These are phyloP conservation scores for Lampropteryx suffumata DNA, from an alignment of 2,888 invertebrate species.

Conservation along the genomic window DNA sequence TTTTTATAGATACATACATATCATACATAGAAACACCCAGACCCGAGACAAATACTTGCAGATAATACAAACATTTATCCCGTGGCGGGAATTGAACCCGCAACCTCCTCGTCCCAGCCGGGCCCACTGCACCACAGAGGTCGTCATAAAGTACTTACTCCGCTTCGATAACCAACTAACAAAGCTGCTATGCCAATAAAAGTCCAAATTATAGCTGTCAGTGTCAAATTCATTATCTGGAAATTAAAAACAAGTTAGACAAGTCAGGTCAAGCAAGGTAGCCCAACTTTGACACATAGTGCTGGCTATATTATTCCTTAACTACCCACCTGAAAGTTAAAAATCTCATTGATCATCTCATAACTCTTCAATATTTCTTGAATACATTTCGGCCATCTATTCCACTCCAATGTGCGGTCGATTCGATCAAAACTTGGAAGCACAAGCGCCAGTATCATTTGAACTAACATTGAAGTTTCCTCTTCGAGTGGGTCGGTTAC, in stretches of 20 bases:
- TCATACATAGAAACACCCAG: no score
- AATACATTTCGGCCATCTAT: constrained; percentile 35
- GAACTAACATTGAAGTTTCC: neutral
- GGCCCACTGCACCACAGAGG: no score
- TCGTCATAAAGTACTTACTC: no score
- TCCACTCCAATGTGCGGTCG: constrained; percentile 3
- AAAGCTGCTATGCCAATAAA: constrained; percentile 39
- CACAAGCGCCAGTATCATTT: constrained; percentile 6
- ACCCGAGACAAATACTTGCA: no score
- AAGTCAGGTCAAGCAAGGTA: no score
- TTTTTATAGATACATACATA: no score
- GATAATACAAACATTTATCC: no score
- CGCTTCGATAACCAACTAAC: constrained; percentile 34
- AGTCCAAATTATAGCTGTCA: constrained; percentile 41
- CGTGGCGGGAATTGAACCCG: no score
- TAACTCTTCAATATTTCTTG: constrained; percentile 41
- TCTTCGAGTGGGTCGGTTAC: neutral
- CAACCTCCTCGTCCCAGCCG: no score
- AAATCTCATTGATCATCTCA: constrained; percentile 36
- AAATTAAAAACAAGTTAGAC: constrained; percentile 17
- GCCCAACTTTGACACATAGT: no score
- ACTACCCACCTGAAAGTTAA: constrained; percentile 41
- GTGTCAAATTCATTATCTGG: constrained; percentile 42
- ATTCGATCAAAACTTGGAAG: constrained; percentile 11
- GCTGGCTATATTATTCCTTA: no score